Evolutionary conservation across 2,113 vertebrate genomes (phyloP).

Genomic region (Sturnira hondurensis): DNA sequence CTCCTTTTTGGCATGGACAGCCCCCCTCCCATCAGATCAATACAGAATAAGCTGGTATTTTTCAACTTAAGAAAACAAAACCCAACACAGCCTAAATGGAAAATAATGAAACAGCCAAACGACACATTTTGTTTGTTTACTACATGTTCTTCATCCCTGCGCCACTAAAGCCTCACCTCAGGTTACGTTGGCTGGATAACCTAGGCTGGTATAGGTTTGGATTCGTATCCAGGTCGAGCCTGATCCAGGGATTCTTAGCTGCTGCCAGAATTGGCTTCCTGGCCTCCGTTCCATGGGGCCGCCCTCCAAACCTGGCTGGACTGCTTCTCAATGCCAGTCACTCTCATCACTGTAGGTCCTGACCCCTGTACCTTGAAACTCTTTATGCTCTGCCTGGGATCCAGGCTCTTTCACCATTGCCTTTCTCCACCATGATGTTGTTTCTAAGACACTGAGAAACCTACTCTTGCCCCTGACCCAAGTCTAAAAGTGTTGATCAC

Average conservation of each 20-base stretch:
- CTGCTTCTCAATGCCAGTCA: neutral
- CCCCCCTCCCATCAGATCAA: neutral
- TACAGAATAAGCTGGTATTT: conserved; percentile 7
- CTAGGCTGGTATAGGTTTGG: neutral
- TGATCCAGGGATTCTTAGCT: neutral
- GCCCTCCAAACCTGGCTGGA: neutral
- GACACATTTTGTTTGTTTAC: neutral
- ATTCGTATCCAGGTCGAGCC: neutral
- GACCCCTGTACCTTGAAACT: neutral
- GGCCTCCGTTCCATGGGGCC: neutral
- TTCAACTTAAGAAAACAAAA: conserved; percentile 27
- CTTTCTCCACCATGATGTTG: neutral
- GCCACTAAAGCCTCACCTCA: neutral
- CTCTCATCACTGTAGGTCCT: neutral
- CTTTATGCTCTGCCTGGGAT: neutral
- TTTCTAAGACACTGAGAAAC: neutral
- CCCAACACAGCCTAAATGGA: conserved; percentile 1
- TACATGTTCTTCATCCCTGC: neutral
- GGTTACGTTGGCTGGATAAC: neutral
- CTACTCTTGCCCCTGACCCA: neutral
- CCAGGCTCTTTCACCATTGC: neutral
- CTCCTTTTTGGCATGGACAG: neutral
- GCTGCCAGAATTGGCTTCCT: neutral
- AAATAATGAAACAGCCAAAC: conserved; percentile 7
- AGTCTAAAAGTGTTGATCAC: neutral